These are phyloP conservation scores for Nesidiocoris tenuis DNA, from an alignment of 2,888 invertebrate species.

Conservation along the genomic window DNA sequence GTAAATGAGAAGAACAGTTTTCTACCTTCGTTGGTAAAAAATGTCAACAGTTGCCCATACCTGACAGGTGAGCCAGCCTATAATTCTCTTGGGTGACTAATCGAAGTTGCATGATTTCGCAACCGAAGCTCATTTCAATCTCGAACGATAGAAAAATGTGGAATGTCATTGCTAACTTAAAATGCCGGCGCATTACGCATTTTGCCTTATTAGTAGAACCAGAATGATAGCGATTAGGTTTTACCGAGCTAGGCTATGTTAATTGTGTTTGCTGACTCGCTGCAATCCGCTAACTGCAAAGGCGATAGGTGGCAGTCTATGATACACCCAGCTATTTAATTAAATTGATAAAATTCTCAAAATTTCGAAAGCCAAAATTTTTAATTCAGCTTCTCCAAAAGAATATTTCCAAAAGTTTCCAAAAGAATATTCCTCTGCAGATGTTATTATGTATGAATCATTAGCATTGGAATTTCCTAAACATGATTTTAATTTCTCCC, in stretches of 20 bases:
- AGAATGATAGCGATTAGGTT: not conserved
- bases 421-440: too few relatives aligned
- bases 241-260: not conserved
- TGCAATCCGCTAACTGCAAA: too few relatives aligned
- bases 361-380: not conserved
- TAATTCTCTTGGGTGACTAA: constrained; percentile 13
- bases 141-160: constrained; percentile 19
- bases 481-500: not conserved
- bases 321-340: not conserved
- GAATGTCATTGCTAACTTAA: constrained; percentile 19
- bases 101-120: constrained; percentile 22
- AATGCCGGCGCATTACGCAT: constrained; percentile 11
- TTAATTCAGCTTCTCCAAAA: not conserved
- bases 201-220: constrained; percentile 23
- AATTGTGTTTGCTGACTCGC: too few relatives aligned
- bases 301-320: too few relatives aligned
- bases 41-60: too few relatives aligned
- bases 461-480: not conserved
- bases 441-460: too few relatives aligned
- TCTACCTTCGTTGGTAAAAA: too few relatives aligned
- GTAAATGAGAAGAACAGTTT: too few relatives aligned
- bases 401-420: not conserved
- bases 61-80: too few relatives aligned
- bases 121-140: constrained; percentile 23
- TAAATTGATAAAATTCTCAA: too few relatives aligned